Evolutionary conservation across 1,140 invertebrate species (phyloP).

Genomic region (Drosophila rhopaloa): DNA sequence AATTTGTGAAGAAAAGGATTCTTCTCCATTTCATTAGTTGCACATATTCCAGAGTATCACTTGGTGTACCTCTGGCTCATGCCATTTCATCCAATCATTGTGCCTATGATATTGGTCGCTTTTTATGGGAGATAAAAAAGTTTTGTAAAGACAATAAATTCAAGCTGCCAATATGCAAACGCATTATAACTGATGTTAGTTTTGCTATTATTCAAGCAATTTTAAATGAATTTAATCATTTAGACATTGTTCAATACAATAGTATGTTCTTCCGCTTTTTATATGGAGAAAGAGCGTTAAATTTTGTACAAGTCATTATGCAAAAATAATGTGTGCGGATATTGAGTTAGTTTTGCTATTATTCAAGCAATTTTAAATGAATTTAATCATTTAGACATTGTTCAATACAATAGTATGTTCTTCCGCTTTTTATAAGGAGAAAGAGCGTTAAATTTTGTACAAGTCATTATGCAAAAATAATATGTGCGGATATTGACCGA

Average conservation of each 20-base stretch:
- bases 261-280: no score
- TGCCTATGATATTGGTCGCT: background rate
- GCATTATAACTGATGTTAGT: conserved; percentile 4
- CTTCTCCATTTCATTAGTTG: background rate
- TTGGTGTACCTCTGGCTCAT: conserved; percentile 3
- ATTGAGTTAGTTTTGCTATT: background rate
- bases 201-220: no score
- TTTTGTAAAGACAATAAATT: background rate
- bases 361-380: background rate
- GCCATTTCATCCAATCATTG: background rate
- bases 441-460: background rate
- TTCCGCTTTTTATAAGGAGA: background rate
- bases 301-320: no score
- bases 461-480: conserved; percentile 2
- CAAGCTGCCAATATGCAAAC: conserved; percentile 3
- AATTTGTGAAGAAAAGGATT: no score
- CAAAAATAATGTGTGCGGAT: no score
- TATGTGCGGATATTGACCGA: background rate
- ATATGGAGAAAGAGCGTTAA: no score
- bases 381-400: background rate
- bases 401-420: background rate
- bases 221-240: no score
- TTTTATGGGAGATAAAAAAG: background rate
- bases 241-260: no score
- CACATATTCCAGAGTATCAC: background rate